Conservation (phyloP, 2,797 vertebrate genomes). For the Cuniculus paca region DNA sequence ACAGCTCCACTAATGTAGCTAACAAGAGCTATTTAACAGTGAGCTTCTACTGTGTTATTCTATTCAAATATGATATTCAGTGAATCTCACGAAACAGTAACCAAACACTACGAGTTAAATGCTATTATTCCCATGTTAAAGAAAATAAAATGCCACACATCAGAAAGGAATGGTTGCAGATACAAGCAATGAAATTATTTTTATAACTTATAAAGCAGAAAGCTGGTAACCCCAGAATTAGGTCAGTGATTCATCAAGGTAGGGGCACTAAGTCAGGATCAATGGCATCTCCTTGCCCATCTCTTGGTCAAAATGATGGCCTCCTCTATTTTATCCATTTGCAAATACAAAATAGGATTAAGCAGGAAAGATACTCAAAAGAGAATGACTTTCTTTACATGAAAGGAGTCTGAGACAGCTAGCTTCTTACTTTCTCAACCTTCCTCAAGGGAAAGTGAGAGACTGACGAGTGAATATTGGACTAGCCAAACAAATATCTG, state of each 20-base stretch:
- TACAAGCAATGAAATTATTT: background rate
- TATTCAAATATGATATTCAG: background rate
- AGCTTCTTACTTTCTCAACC: background rate
- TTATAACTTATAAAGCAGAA: background rate
- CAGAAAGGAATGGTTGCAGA: background rate
- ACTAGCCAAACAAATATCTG: background rate
- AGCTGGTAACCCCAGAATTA: background rate
- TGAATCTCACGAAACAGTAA: background rate
- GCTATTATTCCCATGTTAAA: background rate
- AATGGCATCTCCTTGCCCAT: background rate
- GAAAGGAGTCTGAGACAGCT: background rate
- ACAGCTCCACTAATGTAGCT: background rate
- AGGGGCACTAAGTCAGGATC: too few relatives aligned
- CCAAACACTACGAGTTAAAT: background rate
- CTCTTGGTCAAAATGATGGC: background rate
- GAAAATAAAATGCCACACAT: background rate
- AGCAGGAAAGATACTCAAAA: background rate
- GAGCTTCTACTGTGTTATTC: background rate
- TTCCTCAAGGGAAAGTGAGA: background rate
- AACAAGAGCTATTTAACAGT: background rate
- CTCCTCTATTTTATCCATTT: background rate
- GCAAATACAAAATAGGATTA: background rate
- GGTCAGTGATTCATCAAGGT: background rate
- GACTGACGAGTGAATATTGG: background rate
- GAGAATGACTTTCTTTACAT: background rate